Base-by-base conservation (phyloP, 2,888 invertebrate genomes). In the Rhogogaster chlorosoma region DNA sequence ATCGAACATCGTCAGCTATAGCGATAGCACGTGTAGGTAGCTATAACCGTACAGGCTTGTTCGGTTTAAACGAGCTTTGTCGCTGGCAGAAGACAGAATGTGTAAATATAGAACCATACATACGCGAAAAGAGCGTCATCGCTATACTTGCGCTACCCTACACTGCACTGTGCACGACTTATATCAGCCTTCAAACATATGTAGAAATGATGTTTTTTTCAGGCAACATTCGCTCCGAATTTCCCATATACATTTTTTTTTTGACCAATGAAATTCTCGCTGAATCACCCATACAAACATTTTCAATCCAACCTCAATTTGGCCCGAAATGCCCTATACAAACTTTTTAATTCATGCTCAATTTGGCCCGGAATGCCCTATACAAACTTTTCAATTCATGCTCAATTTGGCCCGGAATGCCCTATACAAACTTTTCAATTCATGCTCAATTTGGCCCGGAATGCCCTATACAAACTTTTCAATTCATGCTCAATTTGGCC, bases 91-190 rank as follows among this genome's bases (percentile, higher is more conserved):
- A 42, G 12, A 75, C 75, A n/a, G 70, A 70, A 70, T 36, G 70
- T n/a, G 36, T 70, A 70, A 70, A 70, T 70, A 70, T 70, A 70
- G 70, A 70, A 18, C 36, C 36, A 32, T 70, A 70, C 61, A 26
- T 61, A 70, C 36, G 32, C n/a, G 36, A 70, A 70, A n/a, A 36
- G 15, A 70, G n/a, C 70, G 70, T 70, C 70, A 70, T 70, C 70
- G 70, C 18, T 70, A 70, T 70, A 70, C 36, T 70, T 36, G 32
- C 10, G 12, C 26, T 61, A 26, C 61, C 26, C 26, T 61, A 26
- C 22, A 12, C 10, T 61, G 26, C 26, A 61, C 3, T 26, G 61
- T 26, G 29, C 29, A 29, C n/a, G 12, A 15, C 12, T 29, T 29
- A 26, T 64, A 4, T 64, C 12, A 67, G 12, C 67, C 26, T 29